phyloP scores from a whole-genome alignment of 2,113 vertebrate genomes.

The Anguilla japonica region DNA sequence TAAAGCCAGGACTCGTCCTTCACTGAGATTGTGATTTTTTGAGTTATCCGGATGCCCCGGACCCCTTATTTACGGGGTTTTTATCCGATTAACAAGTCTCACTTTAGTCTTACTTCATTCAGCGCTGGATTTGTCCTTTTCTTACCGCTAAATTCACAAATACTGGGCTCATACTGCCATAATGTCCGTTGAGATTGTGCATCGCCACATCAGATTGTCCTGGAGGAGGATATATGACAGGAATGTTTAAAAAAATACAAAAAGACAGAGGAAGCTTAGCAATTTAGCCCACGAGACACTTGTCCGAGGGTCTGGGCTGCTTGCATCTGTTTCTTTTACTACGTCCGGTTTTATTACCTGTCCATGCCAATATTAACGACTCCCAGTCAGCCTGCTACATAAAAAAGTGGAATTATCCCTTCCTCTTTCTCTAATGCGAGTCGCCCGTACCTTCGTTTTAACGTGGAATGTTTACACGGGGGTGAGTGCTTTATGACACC shows the following conservation, averaged over 20 bases:
- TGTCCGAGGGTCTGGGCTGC: neutral
- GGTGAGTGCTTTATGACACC: constrained; percentile 42
- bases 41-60: neutral
- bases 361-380: constrained; percentile 1
- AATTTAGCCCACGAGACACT: neutral
- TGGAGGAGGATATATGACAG: neutral
- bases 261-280: neutral
- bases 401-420: constrained; percentile 39
- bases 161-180: neutral
- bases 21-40: neutral
- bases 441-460: constrained; percentile 36
- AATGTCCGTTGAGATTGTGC: neutral
- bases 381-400: constrained; percentile 12
- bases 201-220: neutral
- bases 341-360: constrained; percentile 7
- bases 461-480: constrained; percentile 48
- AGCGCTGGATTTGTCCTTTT: neutral
- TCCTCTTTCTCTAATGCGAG: constrained; percentile 27
- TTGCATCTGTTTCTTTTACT: neutral
- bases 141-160: neutral
- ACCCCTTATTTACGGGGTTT: neutral
- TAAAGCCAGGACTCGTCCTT: neutral
- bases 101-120: neutral
- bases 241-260: neutral
- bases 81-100: neutral